These are phyloP conservation scores for Mustelus asterias DNA, from an alignment of 2,113 vertebrate genomes.

Conservation along the genomic window DNA sequence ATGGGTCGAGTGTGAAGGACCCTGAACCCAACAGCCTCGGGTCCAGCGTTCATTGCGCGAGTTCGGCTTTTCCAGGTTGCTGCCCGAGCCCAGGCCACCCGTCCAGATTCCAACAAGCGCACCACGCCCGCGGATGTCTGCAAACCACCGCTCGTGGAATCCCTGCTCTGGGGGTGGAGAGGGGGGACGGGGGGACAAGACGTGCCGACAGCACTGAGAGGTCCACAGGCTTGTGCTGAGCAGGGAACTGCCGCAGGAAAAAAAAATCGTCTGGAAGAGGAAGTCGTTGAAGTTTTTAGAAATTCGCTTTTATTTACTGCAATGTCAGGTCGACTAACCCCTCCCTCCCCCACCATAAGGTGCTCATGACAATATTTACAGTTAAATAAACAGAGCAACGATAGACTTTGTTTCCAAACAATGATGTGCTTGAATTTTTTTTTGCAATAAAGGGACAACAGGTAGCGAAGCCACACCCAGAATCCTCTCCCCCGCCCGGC, in stretches of 20 bases:
- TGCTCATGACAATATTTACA: conserved; percentile 17
- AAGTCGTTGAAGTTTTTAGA: background rate
- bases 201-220: background rate
- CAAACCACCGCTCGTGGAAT: background rate
- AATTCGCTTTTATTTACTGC: background rate
- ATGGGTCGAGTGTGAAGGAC: background rate
- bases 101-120: too few species aligned
- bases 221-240: background rate
- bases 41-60: too few species aligned
- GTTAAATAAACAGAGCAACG: background rate
- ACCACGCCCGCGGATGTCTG: too few species aligned
- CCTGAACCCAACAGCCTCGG: too few species aligned
- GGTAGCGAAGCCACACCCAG: background rate
- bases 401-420: conserved; percentile 11
- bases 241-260: background rate
- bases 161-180: background rate
- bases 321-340: background rate
- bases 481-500: background rate
- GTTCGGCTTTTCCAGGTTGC: background rate
- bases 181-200: too few species aligned
- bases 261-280: background rate
- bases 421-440: background rate
- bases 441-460: background rate
- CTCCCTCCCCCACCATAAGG: background rate
- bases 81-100: background rate